phyloP scores from a whole-genome alignment of 2,888 invertebrate genomes.

The Cyaniris semiargus region DNA sequence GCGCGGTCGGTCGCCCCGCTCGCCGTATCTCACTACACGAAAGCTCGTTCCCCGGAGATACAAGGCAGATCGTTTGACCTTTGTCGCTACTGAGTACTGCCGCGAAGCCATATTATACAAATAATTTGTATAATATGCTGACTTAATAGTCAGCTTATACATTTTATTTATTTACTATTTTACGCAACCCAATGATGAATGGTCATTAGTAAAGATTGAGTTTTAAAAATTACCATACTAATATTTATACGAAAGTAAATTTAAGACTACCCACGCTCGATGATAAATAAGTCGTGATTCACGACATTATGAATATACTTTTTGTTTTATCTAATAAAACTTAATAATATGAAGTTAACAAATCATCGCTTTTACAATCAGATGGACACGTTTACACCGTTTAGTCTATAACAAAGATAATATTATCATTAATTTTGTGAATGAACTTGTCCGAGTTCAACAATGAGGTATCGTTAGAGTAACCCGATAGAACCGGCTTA shows the following conservation, averaged over 20 bases:
- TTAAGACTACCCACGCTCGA: neutral
- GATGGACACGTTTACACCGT: neutral
- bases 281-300: neutral
- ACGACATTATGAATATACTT: neutral
- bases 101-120: slow-evolving; percentile 23
- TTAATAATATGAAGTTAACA: neutral
- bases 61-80: slow-evolving; percentile 54
- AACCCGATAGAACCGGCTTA: neutral
- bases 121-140: too few relatives aligned
- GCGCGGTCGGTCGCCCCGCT: slow-evolving; percentile 34
- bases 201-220: neutral
- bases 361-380: neutral
- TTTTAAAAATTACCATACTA: neutral
- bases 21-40: slow-evolving; percentile 71
- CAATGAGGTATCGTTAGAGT: neutral
- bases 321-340: slow-evolving; percentile 6
- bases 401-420: neutral
- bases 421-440: neutral
- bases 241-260: neutral
- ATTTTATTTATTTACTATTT: neutral
- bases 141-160: neutral
- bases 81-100: slow-evolving; percentile 56
- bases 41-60: slow-evolving; percentile 71
- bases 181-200: neutral
- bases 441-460: neutral